Evolutionary conservation across 2,113 vertebrate genomes (phyloP).

Genomic region (Otis tarda): DNA sequence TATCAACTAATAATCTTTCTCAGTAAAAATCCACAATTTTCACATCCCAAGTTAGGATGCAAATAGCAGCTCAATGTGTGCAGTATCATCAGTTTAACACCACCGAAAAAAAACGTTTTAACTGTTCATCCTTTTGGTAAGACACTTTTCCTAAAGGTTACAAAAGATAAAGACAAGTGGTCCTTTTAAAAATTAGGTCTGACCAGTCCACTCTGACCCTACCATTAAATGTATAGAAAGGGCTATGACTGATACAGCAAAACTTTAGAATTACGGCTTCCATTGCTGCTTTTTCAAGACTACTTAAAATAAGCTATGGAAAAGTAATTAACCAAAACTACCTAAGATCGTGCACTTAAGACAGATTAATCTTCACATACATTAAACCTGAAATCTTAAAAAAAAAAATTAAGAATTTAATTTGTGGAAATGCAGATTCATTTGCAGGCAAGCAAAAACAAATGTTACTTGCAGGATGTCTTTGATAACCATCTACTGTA

Average conservation of each 20-base stretch:
- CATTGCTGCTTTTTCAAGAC: background rate
- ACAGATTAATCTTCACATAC: rapidly evolving
- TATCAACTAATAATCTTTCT: background rate
- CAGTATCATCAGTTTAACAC: background rate
- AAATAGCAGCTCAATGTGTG: background rate
- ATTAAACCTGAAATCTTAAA: background rate
- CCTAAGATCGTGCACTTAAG: background rate
- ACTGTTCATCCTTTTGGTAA: background rate
- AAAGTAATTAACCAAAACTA: background rate
- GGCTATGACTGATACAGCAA: rapidly evolving
- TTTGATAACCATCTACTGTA: background rate
- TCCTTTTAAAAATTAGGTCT: background rate
- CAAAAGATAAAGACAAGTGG: background rate
- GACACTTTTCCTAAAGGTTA: background rate
- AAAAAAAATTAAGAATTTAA: background rate
- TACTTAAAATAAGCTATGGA: background rate
- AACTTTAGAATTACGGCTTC: background rate
- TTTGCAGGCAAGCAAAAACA: background rate
- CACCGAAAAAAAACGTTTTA: background rate
- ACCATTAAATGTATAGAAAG: background rate
- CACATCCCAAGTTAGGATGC: background rate
- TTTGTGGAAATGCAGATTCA: background rate
- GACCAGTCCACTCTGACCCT: background rate
- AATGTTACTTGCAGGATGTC: background rate
- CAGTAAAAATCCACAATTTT: background rate